A percentile compares a stretch with the other conserved stretches of the same genome.
Evolutionary conservation across 2,113 vertebrate species (phyloP).

Genomic region (Eolophus roseicapilla): DNA sequence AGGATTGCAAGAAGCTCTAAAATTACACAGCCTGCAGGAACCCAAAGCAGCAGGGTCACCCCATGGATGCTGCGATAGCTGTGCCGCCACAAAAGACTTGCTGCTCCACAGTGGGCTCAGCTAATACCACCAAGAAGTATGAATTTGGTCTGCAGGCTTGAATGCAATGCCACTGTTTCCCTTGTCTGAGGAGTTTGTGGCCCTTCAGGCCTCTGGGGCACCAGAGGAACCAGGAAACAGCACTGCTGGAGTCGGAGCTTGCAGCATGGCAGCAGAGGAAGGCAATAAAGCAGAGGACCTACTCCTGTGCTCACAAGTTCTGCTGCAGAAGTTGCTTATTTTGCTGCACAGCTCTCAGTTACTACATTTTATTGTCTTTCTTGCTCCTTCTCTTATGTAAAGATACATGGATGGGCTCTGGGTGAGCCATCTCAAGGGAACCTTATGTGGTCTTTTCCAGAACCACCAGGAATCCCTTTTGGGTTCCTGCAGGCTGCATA

Average conservation of each 20-base stretch:
- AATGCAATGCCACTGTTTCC: not conserved
- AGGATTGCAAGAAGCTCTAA: not conserved
- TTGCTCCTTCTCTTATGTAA: not conserved
- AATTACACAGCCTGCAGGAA: not conserved
- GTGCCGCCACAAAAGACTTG: not conserved
- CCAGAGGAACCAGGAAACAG: not conserved
- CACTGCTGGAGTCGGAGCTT: not conserved
- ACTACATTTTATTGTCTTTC: not conserved
- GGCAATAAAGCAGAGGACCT: not conserved
- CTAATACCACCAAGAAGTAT: not conserved
- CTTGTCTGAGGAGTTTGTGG: not conserved
- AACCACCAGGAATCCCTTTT: not conserved
- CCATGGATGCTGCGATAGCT: fast-evolving
- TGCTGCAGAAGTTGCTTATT: not conserved
- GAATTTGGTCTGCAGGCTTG: not conserved
- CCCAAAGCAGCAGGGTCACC: not conserved
- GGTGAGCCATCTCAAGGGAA: not conserved
- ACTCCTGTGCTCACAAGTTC: not conserved
- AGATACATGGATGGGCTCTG: not conserved
- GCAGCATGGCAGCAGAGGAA: not conserved
- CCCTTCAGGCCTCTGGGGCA: not conserved
- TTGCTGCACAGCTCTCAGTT: not conserved
- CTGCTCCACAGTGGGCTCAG: not conserved
- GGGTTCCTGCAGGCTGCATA: not conserved
- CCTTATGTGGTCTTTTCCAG: not conserved